Conservation (phyloP, 2,888 invertebrate genomes). For the Pomacea canaliculata region DNA sequence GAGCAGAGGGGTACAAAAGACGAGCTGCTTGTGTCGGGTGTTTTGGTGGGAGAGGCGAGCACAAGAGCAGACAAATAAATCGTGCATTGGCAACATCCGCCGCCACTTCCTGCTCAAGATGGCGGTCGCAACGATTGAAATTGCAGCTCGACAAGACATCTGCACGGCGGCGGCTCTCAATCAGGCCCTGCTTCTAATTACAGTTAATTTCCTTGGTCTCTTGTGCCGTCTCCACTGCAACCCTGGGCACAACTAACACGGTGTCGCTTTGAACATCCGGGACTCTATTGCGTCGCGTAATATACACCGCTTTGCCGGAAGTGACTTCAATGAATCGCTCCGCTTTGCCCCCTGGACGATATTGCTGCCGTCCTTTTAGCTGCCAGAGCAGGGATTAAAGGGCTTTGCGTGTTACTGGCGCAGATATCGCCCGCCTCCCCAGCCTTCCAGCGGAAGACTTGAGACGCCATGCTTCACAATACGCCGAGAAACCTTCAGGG, state of each 20-base stretch:
- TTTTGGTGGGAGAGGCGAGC: conserved; percentile 21
- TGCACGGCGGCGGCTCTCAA: conserved; percentile 20
- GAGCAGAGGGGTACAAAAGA: background rate
- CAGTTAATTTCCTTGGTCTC: conserved; percentile 34
- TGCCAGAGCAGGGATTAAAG: conserved; percentile 27
- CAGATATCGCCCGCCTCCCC: background rate
- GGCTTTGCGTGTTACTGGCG: conserved; percentile 1
- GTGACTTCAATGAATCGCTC: conserved; percentile 37
- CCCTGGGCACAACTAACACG: conserved; percentile 33
- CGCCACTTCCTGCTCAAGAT: conserved; percentile 28
- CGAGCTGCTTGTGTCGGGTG: conserved; percentile 8
- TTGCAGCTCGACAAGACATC: conserved; percentile 16
- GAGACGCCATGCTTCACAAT: conserved; percentile 14
- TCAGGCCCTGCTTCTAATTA: conserved; percentile 34
- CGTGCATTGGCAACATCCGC: conserved; percentile 32
- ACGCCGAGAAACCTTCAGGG: background rate
- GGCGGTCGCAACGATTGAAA: conserved; percentile 8
- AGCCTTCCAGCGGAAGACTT: conserved; percentile 1
- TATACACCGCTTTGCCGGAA: conserved; percentile 48
- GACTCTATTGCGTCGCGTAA: conserved; percentile 45
- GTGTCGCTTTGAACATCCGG: conserved; percentile 48
- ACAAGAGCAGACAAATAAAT: conserved; percentile 32
- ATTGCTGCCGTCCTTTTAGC: conserved; percentile 30
- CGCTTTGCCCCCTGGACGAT: conserved; percentile 29
- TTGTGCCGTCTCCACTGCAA: conserved; percentile 23